These are phyloP conservation scores for Lanius ludovicianus DNA, from an alignment of 2,113 vertebrate genomes.

Conservation along the genomic window DNA sequence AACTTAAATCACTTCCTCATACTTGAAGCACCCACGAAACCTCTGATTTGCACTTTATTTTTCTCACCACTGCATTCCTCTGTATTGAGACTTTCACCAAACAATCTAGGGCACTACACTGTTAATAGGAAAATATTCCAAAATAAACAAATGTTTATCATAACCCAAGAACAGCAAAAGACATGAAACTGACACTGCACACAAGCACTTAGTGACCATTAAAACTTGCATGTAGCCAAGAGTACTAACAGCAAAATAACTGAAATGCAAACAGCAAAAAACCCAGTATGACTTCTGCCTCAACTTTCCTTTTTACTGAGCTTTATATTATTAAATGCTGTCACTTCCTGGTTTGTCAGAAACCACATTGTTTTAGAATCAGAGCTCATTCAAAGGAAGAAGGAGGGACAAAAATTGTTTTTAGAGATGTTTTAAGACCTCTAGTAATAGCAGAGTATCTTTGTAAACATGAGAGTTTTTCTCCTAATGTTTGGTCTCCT, in stretches of 20 bases:
- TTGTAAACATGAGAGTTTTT: background rate
- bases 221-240: background rate
- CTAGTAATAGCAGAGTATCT: background rate
- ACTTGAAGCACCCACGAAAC: background rate
- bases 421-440: background rate
- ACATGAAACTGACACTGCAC: background rate
- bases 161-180: background rate
- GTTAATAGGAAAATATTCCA: background rate
- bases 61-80: background rate
- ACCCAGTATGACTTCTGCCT: background rate
- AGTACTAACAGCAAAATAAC: background rate
- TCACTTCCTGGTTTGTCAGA: slow-evolving; percentile 55
- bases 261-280: background rate
- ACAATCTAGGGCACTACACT: background rate
- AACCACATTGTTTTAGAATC: background rate
- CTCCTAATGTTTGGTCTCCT: background rate
- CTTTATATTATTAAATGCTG: background rate
- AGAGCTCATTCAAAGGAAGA: background rate
- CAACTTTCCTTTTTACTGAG: background rate
- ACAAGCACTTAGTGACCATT: background rate
- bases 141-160: background rate
- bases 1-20: background rate
- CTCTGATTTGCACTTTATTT: background rate
- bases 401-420: background rate
- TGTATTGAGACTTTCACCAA: background rate